Evolutionary conservation across 2,888 invertebrate species (phyloP).

Genomic region (Abrostola tripartita): DNA sequence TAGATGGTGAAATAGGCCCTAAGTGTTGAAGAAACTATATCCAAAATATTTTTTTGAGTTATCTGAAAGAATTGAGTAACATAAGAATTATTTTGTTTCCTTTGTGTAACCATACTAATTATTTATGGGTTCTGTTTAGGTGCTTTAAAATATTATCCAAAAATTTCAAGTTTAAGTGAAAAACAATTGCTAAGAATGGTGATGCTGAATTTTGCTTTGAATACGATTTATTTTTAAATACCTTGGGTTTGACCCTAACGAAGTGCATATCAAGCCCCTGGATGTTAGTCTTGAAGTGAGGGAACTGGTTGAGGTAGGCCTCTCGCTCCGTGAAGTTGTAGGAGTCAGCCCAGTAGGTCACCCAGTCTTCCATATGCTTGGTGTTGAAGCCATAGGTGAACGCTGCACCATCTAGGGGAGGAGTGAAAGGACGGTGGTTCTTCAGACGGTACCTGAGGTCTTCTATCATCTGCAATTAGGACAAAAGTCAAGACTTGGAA

Average conservation of each 20-base stretch:
- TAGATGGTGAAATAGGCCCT: too few relatives aligned
- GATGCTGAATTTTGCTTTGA: too few relatives aligned
- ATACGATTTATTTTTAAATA: slow-evolving; percentile 45
- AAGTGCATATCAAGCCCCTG: slow-evolving; percentile 90
- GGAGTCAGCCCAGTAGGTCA: slow-evolving; percentile 92
- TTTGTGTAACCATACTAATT: too few relatives aligned
- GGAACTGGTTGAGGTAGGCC: slow-evolving; percentile 90
- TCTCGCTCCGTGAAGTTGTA: slow-evolving; percentile 90
- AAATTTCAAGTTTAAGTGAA: too few relatives aligned
- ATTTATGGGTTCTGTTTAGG: too few relatives aligned
- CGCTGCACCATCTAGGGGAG: slow-evolving; percentile 90
- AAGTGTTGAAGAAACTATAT: too few relatives aligned
- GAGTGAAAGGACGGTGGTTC: slow-evolving; percentile 68
- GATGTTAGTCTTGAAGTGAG: slow-evolving; percentile 93
- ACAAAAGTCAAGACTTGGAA: background rate
- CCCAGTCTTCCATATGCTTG: slow-evolving; percentile 88
- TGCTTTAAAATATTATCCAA: too few relatives aligned
- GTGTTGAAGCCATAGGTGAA: slow-evolving; percentile 95
- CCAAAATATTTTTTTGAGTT: too few relatives aligned
- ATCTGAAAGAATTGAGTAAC: too few relatives aligned
- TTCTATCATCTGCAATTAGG: slow-evolving; percentile 66
- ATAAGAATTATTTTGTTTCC: too few relatives aligned
- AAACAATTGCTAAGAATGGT: too few relatives aligned
- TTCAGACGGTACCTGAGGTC: slow-evolving; percentile 70
- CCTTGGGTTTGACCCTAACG: slow-evolving; percentile 84